phyloP scores from a whole-genome alignment of 2,888 invertebrate genomes.

The Dioctria rufipes region DNA sequence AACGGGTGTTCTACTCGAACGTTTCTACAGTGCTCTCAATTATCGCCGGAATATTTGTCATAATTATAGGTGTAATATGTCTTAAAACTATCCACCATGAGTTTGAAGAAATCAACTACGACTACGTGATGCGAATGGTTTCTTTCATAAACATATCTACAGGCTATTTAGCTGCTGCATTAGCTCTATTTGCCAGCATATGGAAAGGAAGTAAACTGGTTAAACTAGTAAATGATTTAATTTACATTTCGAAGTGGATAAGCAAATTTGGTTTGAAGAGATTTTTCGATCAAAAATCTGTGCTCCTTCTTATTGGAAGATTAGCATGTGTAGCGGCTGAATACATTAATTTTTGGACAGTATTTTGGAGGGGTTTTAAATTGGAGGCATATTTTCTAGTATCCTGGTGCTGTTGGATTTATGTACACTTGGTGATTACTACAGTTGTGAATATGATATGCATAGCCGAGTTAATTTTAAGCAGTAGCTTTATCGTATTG shows the following conservation, averaged over 20 bases:
- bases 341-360: constrained; percentile 11
- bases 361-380: background rate
- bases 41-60: background rate
- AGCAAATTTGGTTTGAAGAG: background rate
- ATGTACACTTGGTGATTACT: constrained; percentile 8
- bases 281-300: constrained; percentile 4
- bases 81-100: background rate
- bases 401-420: constrained; percentile 5
- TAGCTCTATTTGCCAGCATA: constrained; percentile 8
- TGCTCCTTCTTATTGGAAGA: constrained; percentile 7
- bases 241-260: background rate
- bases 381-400: background rate
- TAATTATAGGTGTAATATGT: background rate
- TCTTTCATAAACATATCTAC: constrained; percentile 32
- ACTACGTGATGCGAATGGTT: constrained; percentile 29
- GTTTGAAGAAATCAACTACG: constrained; percentile 7
- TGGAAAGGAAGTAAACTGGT: background rate
- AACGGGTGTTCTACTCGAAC: background rate
- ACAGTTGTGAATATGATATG: constrained; percentile 10
- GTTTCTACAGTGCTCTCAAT: constrained; percentile 1
- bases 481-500: background rate
- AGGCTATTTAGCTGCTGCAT: constrained; percentile 7
- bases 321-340: background rate
- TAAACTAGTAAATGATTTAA: constrained; percentile 8
- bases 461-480: background rate